phyloP scores from a whole-genome alignment of 2,797 vertebrate genomes.

The Malacoraja senta region DNA sequence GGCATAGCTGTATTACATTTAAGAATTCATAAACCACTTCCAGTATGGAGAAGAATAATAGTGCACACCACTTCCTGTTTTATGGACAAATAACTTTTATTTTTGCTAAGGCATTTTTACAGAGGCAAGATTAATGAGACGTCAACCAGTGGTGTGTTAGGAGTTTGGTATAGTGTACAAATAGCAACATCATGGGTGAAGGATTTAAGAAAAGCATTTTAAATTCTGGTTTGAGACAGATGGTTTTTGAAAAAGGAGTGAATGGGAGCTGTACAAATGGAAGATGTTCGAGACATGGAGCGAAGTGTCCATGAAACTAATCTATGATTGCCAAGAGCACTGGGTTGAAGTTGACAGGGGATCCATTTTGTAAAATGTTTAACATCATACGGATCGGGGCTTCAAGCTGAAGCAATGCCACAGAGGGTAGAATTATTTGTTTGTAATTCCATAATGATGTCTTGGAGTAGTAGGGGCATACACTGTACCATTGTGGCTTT shows the following conservation, averaged over 20 bases:
- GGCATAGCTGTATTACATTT: not conserved
- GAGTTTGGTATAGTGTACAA: too few relatives aligned
- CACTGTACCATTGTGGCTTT: not conserved
- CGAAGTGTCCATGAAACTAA: not conserved
- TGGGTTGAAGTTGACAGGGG: not conserved
- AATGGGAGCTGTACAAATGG: not conserved
- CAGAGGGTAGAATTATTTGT: not conserved
- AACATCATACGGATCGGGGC: not conserved
- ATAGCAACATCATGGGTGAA: not conserved
- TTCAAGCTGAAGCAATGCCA: not conserved
- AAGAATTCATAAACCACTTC: not conserved
- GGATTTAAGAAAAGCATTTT: not conserved
- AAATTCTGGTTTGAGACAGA: not conserved
- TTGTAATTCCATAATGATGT: not conserved
- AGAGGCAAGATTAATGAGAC: not conserved
- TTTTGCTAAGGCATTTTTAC: not conserved
- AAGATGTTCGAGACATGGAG: not conserved
- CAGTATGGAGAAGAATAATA: not conserved
- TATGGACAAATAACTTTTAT: not conserved
- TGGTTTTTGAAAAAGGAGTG: not conserved
- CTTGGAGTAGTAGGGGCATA: not conserved
- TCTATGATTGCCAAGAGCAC: not conserved
- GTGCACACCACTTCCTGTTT: not conserved
- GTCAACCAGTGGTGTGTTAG: not conserved
- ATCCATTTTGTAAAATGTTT: not conserved